phyloP scores from a whole-genome alignment of 2,113 vertebrate species.

The Solea senegalensis region DNA sequence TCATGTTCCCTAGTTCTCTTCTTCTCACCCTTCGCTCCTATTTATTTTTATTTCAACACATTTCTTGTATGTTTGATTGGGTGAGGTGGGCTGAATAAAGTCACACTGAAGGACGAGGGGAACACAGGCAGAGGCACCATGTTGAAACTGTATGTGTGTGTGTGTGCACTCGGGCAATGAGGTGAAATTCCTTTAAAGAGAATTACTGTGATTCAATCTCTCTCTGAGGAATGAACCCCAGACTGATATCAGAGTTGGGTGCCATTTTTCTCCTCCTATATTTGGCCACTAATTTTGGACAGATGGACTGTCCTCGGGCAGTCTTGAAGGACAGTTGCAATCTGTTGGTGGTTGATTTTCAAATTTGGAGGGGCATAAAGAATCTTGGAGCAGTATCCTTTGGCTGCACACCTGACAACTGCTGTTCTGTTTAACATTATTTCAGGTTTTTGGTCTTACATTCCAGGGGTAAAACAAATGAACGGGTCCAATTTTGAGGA shows the following conservation, averaged over 20 bases:
- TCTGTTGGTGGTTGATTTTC: conserved; percentile 28
- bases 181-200: conserved; percentile 28
- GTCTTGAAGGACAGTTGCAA: conserved; percentile 38
- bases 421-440: too few species aligned
- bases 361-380: conserved; percentile 9
- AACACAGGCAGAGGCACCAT: conserved; percentile 8
- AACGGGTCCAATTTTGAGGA: background rate
- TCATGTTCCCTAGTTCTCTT: too few species aligned
- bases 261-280: conserved; percentile 17
- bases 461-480: too few species aligned
- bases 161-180: conserved; percentile 13
- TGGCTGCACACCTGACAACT: too few species aligned
- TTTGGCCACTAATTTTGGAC: conserved; percentile 30
- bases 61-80: too few species aligned
- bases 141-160: background rate
- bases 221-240: conserved; percentile 36
- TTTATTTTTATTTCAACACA: too few species aligned
- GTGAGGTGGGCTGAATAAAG: conserved; percentile 21
- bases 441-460: too few species aligned
- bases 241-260: conserved; percentile 32
- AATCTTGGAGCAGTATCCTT: background rate
- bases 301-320: conserved; percentile 14
- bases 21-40: too few species aligned
- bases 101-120: conserved; percentile 22
- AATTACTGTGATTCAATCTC: background rate